phyloP scores from a whole-genome alignment of 1,140 invertebrate species.

The Bacillus rossius region DNA sequence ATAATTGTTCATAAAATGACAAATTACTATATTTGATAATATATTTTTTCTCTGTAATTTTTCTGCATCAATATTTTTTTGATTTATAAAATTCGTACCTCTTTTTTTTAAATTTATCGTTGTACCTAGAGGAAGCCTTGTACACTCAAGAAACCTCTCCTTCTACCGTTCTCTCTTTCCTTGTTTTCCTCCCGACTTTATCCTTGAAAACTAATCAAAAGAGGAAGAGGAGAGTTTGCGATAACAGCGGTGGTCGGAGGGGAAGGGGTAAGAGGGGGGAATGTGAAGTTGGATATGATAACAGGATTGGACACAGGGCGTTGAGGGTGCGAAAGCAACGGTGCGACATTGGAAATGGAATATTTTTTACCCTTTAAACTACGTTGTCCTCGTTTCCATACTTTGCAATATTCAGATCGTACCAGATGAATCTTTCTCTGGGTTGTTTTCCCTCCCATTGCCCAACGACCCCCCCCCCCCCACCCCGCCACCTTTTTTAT shows the following conservation, averaged over 20 bases:
- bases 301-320: background rate
- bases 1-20: too few species aligned
- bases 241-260: background rate
- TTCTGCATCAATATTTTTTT: too few species aligned
- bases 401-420: constrained; percentile 3
- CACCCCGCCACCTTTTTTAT: too few species aligned
- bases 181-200: background rate
- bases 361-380: background rate
- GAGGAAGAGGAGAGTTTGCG: constrained; percentile 7
- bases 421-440: background rate
- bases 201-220: constrained; percentile 13
- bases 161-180: background rate
- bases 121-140: too few species aligned
- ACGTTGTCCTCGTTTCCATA: too few species aligned
- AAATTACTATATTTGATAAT: too few species aligned
- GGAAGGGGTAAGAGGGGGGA: background rate
- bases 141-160: background rate
- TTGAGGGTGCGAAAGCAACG: background rate
- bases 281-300: background rate
- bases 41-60: too few species aligned
- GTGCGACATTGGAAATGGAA: constrained; percentile 5
- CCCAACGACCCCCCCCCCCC: too few species aligned
- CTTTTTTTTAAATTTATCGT: too few species aligned
- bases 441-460: too few species aligned
- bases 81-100: too few species aligned